phyloP scores from a whole-genome alignment of 2,888 invertebrate genomes.

The Rutpela maculata region DNA sequence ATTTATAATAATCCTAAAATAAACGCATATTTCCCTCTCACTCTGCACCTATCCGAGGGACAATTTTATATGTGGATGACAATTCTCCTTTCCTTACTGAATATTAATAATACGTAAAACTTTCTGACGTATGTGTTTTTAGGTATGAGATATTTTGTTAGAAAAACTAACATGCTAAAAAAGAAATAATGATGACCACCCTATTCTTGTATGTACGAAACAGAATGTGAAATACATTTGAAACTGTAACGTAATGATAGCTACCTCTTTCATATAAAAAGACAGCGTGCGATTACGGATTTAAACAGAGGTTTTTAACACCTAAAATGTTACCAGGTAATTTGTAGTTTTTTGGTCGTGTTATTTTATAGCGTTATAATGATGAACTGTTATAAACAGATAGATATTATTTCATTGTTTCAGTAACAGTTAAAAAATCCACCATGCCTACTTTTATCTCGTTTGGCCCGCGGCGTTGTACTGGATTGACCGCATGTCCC shows the following conservation, averaged over 20 bases:
- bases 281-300: background rate
- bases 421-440: slow-evolving; percentile 55
- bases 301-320: background rate
- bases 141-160: too few species aligned
- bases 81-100: too few species aligned
- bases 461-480: slow-evolving; percentile 74
- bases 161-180: too few species aligned
- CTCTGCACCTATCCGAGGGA: too few species aligned
- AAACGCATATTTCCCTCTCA: too few species aligned
- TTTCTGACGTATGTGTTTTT: too few species aligned
- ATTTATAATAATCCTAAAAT: too few species aligned
- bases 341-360: slow-evolving; percentile 1
- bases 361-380: slow-evolving; percentile 17
- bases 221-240: background rate
- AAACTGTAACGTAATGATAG: too few species aligned
- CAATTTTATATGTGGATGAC: too few species aligned
- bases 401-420: slow-evolving; percentile 22
- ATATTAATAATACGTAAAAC: too few species aligned
- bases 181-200: too few species aligned
- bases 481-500: slow-evolving; percentile 54
- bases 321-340: background rate
- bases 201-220: too few species aligned
- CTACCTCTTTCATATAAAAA: background rate
- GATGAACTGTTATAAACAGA: slow-evolving; percentile 12
- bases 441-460: slow-evolving; percentile 65